Evolutionary conservation across 2,797 vertebrate species (phyloP).

Genomic region (Cossypha caffra): DNA sequence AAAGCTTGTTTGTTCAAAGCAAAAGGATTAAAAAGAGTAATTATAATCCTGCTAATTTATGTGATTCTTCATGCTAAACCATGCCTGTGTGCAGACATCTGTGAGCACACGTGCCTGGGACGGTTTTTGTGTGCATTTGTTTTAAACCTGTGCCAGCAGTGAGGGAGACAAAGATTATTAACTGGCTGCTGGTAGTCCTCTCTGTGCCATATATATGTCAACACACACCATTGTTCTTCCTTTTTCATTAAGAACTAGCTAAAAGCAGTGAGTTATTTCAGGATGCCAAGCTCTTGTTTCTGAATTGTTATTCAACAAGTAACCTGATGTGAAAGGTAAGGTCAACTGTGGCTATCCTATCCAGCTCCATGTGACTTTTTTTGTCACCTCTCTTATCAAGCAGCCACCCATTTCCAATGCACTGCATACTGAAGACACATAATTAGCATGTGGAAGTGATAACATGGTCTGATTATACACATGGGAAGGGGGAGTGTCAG

Average conservation of each 20-base stretch:
- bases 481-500: neutral
- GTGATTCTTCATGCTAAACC: slow-evolving; percentile 52
- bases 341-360: neutral
- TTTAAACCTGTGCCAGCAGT: slow-evolving; percentile 42
- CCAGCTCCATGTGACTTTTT: neutral
- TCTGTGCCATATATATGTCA: slow-evolving; percentile 46
- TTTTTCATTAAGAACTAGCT: slow-evolving; percentile 54
- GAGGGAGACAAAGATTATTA: slow-evolving; percentile 52
- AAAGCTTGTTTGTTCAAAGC: slow-evolving; percentile 68
- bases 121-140: slow-evolving; percentile 10
- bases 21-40: slow-evolving; percentile 66
- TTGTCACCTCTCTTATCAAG: neutral
- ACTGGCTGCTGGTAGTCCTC: slow-evolving; percentile 33
- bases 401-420: neutral
- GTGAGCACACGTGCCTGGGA: slow-evolving; percentile 38
- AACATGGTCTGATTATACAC: neutral
- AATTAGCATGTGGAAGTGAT: neutral
- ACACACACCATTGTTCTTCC: neutral
- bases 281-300: neutral
- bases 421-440: neutral
- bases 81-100: slow-evolving; percentile 29
- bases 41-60: slow-evolving; percentile 66
- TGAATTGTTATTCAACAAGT: slow-evolving; percentile 31
- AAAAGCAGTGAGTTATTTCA: slow-evolving; percentile 28
- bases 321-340: neutral